Evolutionary conservation across 2,888 invertebrate species (phyloP), one percentile per base, ranked within the genome.

Genomic region (Ganaspis brasiliensis): DNA sequence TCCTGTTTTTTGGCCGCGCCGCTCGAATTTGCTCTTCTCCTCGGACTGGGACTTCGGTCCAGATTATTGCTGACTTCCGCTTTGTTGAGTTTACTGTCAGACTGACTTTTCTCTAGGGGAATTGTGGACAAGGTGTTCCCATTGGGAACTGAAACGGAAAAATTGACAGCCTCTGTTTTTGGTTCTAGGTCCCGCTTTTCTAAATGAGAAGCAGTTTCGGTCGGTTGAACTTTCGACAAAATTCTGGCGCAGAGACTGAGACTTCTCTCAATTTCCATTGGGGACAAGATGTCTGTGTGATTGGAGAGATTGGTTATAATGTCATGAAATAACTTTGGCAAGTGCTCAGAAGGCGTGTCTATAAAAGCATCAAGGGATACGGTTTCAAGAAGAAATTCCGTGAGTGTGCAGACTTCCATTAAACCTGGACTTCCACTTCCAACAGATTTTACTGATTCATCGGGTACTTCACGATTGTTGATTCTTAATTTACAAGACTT

Each of bases 351-450:
- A 8, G 96, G 95, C 24, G 95, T 96, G 88, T 96, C 96, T 70
- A 95, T 93, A 84, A 95, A 96, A 70, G 95, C 95, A 91, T 97
- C 96, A 84, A 95, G 91, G 0, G 95, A 95, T 72, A 96, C 95
- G 40, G 95, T 94, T 80, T 96, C 96, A 72, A 97, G 90, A 6
- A 97, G 92, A 89, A 96, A 96, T 89, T 95, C 95, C 9, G 95
- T 95, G 55, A 97, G 91, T 61, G 93, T 92, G 87, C 96, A 96
- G 61, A 96, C 93, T 92, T 96, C 96, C 73, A 93, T 89, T n/a
- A 95, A 91, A 82, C 92, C 92, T 0, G 95, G 95, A 85, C 93
- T 92, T 0, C 95, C 95, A 56, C 93, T 93, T 26, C 94, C 95
- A 35, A 96, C 95, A 16, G 88, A 83, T 77, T 90, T 93, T 78